Evolutionary conservation across 2,888 invertebrate genomes (phyloP).

Genomic region (Drosophila macrospina): DNA sequence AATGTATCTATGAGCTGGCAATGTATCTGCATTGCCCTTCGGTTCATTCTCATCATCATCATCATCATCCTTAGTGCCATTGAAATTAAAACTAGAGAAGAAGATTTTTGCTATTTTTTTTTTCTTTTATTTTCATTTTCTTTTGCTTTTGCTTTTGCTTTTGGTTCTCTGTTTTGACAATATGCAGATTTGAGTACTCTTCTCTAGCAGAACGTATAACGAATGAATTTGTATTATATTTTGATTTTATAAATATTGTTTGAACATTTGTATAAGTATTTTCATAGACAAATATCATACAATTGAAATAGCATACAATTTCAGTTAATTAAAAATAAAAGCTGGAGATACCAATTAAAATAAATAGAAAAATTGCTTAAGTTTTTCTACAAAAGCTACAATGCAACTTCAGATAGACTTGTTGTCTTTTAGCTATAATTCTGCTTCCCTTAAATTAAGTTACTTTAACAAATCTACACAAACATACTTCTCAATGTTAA

Average conservation of each 20-base stretch:
- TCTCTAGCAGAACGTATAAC: neutral
- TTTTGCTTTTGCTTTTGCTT: neutral
- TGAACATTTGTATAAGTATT: neutral
- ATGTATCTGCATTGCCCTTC: slow-evolving; percentile 43
- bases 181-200: slow-evolving; percentile 30
- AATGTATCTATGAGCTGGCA: slow-evolving; percentile 60
- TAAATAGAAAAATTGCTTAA: too few relatives aligned
- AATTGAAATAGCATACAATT: too few relatives aligned
- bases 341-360: too few relatives aligned
- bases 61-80: slow-evolving; percentile 46
- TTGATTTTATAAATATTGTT: neutral
- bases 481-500: neutral
- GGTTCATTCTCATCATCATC: slow-evolving; percentile 39
- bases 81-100: slow-evolving; percentile 39
- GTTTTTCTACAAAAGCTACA: too few relatives aligned
- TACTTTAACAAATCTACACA: neutral
- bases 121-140: too few relatives aligned
- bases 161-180: slow-evolving; percentile 15
- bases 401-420: too few relatives aligned
- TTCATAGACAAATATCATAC: too few relatives aligned
- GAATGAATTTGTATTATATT: neutral
- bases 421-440: neutral
- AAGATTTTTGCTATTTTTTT: slow-evolving; percentile 7
- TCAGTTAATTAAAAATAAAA: too few relatives aligned
- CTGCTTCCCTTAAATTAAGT: neutral